Evolutionary conservation across 2,797 vertebrate species (phyloP), one percentile per base, ranked within the genome.

Genomic region (Chanos chanos): DNA sequence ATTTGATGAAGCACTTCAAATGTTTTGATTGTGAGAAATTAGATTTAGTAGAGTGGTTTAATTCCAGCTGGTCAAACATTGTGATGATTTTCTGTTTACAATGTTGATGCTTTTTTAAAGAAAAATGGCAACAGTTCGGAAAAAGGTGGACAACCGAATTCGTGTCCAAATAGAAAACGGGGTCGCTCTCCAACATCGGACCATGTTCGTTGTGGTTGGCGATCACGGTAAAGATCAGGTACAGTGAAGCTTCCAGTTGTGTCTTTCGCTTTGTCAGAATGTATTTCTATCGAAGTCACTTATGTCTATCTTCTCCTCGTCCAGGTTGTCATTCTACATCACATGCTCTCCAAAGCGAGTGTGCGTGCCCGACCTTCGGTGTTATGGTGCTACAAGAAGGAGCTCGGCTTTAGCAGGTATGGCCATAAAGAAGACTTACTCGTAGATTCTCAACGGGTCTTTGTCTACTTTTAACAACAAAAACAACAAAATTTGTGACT

Each of bases 351-450:
- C 31, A 99, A 99, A 89, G 91, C 97, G 2, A 67, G 91, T 0
- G 93, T 99, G 51, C 93, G 82, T 81, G 92, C 96, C 3, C 86
- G 97, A 5, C 97, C 97, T 2, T 97, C 96, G 0, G 97, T 99
- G 1, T 85, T 99, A 0, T 99, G 97, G 97, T 99, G 97, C 77
- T 99, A 99, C 66, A 99, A 98, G 55, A 97, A 99, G 64, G 96
- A 99, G 21, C 84, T 99, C 9, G 94, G 94, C 7, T 99, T 99
- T 55, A 98, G 95, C 92, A 98, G 94, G 96, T 97, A 68, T 83
- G 78, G 19, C n/a, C n/a, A n/a, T n/a, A n/a, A n/a, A n/a, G n/a
- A n/a, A n/a, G n/a, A n/a, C n/a, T n/a, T n/a, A n/a, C n/a, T n/a
- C n/a, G n/a, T n/a, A n/a, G n/a, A n/a, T n/a, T n/a, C n/a, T n/a